A percentile compares a stretch with the other conserved stretches of the same genome.
Evolutionary conservation across 2,888 invertebrate genomes (phyloP).

Genomic region (Coleophora flavipennella): DNA sequence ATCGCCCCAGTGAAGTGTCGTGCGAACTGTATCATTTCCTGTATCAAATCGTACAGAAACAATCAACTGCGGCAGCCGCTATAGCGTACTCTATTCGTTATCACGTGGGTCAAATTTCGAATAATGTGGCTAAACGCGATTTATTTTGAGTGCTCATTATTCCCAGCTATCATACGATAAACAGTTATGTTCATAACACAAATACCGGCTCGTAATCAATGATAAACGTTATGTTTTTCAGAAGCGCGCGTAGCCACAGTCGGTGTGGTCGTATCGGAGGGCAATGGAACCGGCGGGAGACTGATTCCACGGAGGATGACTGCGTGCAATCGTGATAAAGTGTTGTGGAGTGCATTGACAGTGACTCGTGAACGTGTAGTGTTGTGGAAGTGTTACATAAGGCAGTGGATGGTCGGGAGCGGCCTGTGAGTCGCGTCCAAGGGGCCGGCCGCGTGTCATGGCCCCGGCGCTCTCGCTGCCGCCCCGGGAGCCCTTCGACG

Average conservation of each 20-base stretch:
- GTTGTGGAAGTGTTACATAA: conserved; percentile 52
- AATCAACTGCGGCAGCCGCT: conserved; percentile 62
- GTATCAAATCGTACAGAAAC: conserved; percentile 61
- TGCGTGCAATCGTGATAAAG: conserved; percentile 25
- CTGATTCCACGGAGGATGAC: conserved; percentile 36
- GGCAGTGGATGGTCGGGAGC: conserved; percentile 47
- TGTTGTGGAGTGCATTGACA: conserved; percentile 39
- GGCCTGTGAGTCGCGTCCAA: conserved; percentile 45
- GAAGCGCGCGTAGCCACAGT: conserved; percentile 51
- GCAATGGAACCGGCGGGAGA: conserved; percentile 57
- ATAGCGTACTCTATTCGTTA: conserved; percentile 63
- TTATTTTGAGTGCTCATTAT: conserved; percentile 22
- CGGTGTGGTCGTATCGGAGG: conserved; percentile 29
- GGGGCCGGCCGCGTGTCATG: conserved; percentile 80
- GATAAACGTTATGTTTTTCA: conserved; percentile 57
- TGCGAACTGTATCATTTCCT: conserved; percentile 63
- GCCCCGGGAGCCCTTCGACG: conserved; percentile 50
- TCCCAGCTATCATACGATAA: conserved; percentile 14
- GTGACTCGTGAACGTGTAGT: conserved; percentile 36
- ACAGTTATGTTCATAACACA: conserved; percentile 27
- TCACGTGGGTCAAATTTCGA: conserved; percentile 71
- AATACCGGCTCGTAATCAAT: conserved; percentile 50
- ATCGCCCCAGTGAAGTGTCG: conserved; percentile 30
- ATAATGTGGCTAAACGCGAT: conserved; percentile 32
- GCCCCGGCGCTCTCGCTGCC: conserved; percentile 93